Percentiles rank a stretch among this genome's conserved stretches.
Evolutionary conservation across 2,888 invertebrate species (phyloP).

Genomic region (Tinea semifulvella): DNA sequence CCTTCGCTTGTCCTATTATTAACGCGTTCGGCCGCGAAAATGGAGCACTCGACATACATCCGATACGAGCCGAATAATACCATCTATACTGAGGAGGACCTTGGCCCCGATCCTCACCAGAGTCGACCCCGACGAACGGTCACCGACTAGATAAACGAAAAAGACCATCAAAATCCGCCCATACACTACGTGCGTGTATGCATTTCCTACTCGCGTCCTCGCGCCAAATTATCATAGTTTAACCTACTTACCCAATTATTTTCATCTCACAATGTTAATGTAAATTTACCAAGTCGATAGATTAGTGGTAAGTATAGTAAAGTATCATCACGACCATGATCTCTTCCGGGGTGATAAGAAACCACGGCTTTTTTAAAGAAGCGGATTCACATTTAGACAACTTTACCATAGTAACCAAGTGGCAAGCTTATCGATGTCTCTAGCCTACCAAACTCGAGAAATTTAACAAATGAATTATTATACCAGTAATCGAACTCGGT

Average conservation of each 20-base stretch:
- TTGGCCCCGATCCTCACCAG: conserved; percentile 49
- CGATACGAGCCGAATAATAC: conserved; percentile 49
- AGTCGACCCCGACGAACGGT: conserved; percentile 20
- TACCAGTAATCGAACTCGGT: no score
- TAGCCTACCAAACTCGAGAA: no score
- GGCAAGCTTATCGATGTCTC: no score
- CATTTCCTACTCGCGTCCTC: conserved; percentile 11
- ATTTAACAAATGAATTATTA: no score
- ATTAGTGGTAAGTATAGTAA: no score
- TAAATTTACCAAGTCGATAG: no score
- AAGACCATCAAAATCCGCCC: conserved; percentile 22
- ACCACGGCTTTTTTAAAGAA: no score
- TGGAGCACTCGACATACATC: conserved; percentile 55
- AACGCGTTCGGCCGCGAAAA: conserved; percentile 55
- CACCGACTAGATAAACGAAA: conserved; percentile 25
- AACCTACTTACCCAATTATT: conserved; percentile 9
- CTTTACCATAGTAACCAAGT: no score
- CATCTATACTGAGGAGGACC: conserved; percentile 62
- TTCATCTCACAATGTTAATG: neutral
- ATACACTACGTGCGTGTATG: conserved; percentile 11
- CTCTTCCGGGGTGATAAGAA: no score
- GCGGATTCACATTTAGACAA: no score
- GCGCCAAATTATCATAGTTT: neutral
- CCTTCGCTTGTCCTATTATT: conserved; percentile 56
- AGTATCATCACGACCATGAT: no score